Conservation (phyloP, 2,113 vertebrate species). For the Macquaria ambigua region DNA sequence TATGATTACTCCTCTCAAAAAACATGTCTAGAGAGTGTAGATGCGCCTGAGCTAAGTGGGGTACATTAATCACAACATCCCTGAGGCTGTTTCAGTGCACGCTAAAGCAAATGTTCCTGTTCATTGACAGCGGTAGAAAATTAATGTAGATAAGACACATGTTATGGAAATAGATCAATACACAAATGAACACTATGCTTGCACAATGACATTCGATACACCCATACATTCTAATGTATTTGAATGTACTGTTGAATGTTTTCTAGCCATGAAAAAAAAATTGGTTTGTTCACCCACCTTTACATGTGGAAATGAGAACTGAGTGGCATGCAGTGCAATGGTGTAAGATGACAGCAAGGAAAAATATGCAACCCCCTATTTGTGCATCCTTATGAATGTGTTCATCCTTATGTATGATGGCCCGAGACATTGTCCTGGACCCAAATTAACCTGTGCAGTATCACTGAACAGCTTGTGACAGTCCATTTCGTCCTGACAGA, state of each 20-base stretch:
- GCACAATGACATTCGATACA: constrained; percentile 23
- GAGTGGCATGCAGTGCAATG: neutral
- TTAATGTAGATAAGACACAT: constrained; percentile 53
- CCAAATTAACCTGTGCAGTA: constrained; percentile 71
- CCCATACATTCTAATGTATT: neutral
- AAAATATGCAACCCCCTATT: constrained; percentile 37
- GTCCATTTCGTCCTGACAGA: constrained; percentile 69
- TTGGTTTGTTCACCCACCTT: neutral
- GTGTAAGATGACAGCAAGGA: constrained; percentile 21
- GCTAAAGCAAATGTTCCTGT: constrained; percentile 71
- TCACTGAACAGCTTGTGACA: constrained; percentile 70
- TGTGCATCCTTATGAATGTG: constrained; percentile 33
- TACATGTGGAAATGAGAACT: neutral
- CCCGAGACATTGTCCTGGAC: constrained; percentile 53
- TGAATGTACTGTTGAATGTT: neutral
- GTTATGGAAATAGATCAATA: constrained; percentile 60
- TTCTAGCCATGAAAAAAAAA: neutral
- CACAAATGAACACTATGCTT: constrained; percentile 38
- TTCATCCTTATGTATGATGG: constrained; percentile 37
- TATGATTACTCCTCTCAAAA: constrained; percentile 56
- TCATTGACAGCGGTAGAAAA: constrained; percentile 69
- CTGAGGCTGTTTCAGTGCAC: constrained; percentile 55
- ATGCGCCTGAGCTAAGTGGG: constrained; percentile 66
- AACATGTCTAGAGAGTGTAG: constrained; percentile 53
- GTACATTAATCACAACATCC: constrained; percentile 73